phyloP scores from a whole-genome alignment of 2,888 invertebrate genomes.

The Ochlodes sylvanus region DNA sequence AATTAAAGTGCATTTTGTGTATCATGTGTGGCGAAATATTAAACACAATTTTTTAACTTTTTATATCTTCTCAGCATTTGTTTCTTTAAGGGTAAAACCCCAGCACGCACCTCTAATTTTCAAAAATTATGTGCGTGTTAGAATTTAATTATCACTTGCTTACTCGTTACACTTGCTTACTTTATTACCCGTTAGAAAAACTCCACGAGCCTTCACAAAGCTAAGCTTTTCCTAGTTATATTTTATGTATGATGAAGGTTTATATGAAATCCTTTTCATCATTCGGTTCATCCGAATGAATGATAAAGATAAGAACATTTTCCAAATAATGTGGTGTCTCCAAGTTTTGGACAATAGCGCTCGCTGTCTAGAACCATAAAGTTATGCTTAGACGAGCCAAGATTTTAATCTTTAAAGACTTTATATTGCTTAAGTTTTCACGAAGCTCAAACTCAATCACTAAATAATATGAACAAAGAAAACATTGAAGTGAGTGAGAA shows the following conservation, averaged over 20 bases:
- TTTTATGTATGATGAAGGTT: not conserved
- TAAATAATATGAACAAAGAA: slow-evolving; percentile 31
- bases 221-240: too few relatives aligned
- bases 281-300: slow-evolving; percentile 10
- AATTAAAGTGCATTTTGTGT: not conserved
- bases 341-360: slow-evolving; percentile 23
- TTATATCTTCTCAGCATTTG: too few relatives aligned
- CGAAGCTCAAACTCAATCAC: slow-evolving; percentile 14
- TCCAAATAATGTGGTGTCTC: slow-evolving; percentile 12
- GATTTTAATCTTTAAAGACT: slow-evolving; percentile 32
- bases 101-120: not conserved
- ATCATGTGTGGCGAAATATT: too few relatives aligned
- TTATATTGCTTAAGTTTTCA: slow-evolving; percentile 36
- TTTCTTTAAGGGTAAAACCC: too few relatives aligned
- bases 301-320: slow-evolving; percentile 6
- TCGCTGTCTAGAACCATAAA: slow-evolving; percentile 18
- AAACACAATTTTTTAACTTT: too few relatives aligned
- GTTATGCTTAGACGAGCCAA: slow-evolving; percentile 29
- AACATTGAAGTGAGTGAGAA: slow-evolving; percentile 5
- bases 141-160: too few relatives aligned
- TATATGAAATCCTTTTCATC: not conserved
- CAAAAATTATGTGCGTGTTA: too few relatives aligned
- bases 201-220: too few relatives aligned
- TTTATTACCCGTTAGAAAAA: too few relatives aligned
- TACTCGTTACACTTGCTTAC: too few relatives aligned